These are phyloP conservation scores for Lithobates pipiens DNA, from an alignment of 2,797 vertebrate genomes.

Conservation along the genomic window DNA sequence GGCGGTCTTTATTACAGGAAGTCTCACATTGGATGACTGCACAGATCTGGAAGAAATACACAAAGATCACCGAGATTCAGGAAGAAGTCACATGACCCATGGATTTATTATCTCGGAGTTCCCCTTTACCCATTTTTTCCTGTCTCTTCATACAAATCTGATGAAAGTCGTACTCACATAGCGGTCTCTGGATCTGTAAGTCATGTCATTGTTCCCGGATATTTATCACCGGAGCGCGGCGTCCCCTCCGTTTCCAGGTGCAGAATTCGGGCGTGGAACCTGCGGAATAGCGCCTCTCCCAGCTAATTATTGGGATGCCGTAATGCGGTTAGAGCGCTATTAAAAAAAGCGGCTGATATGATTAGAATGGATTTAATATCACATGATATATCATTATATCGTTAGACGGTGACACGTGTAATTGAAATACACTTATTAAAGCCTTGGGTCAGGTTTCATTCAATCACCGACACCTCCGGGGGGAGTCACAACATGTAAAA, in stretches of 20 bases:
- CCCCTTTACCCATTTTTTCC: too few relatives aligned
- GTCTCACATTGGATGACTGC: too few relatives aligned
- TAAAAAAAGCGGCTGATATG: constrained; percentile 85
- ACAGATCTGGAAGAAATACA: too few relatives aligned
- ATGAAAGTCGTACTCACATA: too few relatives aligned
- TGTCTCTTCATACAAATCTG: too few relatives aligned
- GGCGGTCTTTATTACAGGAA: too few relatives aligned
- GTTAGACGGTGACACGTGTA: constrained; percentile 97
- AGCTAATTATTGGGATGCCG: constrained; percentile 85
- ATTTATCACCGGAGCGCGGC: too few relatives aligned
- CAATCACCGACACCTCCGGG: constrained; percentile 84
- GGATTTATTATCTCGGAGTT: too few relatives aligned
- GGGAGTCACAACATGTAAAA: constrained; percentile 79
- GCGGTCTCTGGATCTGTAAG: too few relatives aligned
- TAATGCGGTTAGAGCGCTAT: constrained; percentile 84
- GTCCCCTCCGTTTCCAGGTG: neutral
- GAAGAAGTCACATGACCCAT: too few relatives aligned
- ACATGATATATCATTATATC: constrained; percentile 98
- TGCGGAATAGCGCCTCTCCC: constrained; percentile 68
- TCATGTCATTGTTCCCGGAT: too few relatives aligned
- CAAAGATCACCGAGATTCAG: too few relatives aligned
- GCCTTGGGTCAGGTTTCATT: constrained; percentile 90
- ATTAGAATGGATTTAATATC: constrained; percentile 99
- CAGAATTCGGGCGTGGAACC: neutral
- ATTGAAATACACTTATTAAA: constrained; percentile 99